Percentiles rank a stretch among this genome's conserved stretches.
Evolutionary conservation across 1,140 invertebrate genomes (phyloP).

Genomic region (Bursaphelenchus mucronatus): DNA sequence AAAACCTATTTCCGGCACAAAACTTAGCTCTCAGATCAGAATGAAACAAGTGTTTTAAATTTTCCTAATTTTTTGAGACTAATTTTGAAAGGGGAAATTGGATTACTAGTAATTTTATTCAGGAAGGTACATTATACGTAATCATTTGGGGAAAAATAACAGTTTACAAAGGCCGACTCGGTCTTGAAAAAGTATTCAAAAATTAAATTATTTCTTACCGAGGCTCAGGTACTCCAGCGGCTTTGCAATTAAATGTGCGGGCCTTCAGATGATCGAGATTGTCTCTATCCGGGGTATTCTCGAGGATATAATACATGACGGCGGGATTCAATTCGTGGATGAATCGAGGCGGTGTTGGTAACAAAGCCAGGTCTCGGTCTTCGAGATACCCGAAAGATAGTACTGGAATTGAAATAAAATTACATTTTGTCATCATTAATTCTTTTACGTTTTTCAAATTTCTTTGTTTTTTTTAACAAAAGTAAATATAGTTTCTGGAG

Average conservation of each 20-base stretch:
- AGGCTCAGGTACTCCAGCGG: conserved; percentile 51
- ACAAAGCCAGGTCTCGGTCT: conserved; percentile 46
- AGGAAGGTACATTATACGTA: not conserved
- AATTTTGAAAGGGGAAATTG: too few species aligned
- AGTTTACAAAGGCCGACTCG: conserved; percentile 4
- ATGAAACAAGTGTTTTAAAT: too few species aligned
- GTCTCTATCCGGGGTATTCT: conserved; percentile 29
- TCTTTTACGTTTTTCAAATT: too few species aligned
- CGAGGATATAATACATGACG: conserved; percentile 51
- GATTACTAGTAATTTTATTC: too few species aligned
- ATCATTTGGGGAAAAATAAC: not conserved
- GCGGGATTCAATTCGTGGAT: conserved; percentile 46
- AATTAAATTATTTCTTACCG: conserved; percentile 33
- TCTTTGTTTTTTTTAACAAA: too few species aligned
- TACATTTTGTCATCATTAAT: too few species aligned
- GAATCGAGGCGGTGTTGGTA: conserved; percentile 56
- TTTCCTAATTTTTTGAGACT: too few species aligned
- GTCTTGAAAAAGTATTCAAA: not conserved
- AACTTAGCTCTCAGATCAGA: too few species aligned
- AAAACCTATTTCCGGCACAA: too few species aligned
- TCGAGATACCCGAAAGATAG: not conserved
- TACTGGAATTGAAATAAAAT: too few species aligned
- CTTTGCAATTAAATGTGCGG: conserved; percentile 46
- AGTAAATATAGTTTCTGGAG: too few species aligned
- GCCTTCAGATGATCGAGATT: conserved; percentile 35